Conservation (phyloP, 2,888 invertebrate species). For the Shargacucullia verbasci region DNA sequence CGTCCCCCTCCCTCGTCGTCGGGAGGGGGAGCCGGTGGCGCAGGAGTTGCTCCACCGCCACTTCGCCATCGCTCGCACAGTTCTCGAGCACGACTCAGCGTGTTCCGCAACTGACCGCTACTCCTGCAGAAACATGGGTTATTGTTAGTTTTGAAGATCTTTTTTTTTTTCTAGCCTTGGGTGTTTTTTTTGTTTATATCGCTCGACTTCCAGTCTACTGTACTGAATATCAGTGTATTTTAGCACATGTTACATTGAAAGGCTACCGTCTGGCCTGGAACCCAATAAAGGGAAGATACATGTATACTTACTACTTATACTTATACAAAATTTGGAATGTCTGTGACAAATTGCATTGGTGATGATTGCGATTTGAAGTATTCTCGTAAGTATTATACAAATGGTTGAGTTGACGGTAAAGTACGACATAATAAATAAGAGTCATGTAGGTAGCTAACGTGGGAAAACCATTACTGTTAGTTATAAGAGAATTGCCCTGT, state of each 20-base stretch:
- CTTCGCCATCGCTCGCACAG: conserved; percentile 94
- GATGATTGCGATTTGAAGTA: conserved; percentile 15
- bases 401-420: conserved; percentile 14
- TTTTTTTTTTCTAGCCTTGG: no score
- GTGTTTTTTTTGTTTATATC: no score
- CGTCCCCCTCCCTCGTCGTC: conserved; percentile 92
- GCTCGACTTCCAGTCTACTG: no score
- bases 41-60: conserved; percentile 76
- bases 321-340: no score
- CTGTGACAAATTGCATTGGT: conserved; percentile 13
- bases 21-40: conserved; percentile 81
- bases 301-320: no score
- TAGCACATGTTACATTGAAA: no score
- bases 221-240: no score
- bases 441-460: conserved; percentile 1
- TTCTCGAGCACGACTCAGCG: conserved; percentile 94
- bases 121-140: conserved; percentile 83
- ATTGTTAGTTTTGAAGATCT: no score
- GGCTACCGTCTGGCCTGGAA: no score
- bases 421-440: conserved; percentile 10
- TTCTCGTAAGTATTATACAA: conserved; percentile 35
- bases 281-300: no score
- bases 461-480: not conserved
- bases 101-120: conserved; percentile 94
- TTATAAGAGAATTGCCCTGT: no score